phyloP scores from a whole-genome alignment of 2,113 vertebrate genomes.

The Accipiter virgatus region DNA sequence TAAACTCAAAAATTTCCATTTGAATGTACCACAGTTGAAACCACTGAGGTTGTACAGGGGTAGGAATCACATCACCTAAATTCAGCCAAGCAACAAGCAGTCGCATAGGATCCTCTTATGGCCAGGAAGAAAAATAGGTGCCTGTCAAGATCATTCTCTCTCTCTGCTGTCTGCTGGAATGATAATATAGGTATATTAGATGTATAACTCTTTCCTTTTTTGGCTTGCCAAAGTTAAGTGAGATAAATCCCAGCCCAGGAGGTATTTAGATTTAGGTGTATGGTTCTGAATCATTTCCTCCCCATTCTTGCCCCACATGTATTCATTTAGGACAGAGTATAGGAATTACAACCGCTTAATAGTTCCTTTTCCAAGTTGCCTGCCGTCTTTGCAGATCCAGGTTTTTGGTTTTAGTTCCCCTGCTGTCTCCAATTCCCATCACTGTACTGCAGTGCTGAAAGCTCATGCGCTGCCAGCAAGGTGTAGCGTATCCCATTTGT shows the following conservation, averaged over 20 bases:
- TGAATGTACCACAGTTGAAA: neutral
- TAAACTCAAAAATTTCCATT: neutral
- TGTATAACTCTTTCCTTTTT: neutral
- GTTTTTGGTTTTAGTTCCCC: neutral
- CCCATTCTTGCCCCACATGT: accelerated
- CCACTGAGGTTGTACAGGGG: neutral
- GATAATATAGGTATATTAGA: neutral
- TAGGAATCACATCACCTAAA: neutral
- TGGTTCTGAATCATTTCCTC: neutral
- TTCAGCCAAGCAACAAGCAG: neutral
- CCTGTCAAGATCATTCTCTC: neutral
- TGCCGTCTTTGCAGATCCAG: neutral
- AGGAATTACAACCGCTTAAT: neutral
- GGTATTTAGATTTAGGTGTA: neutral
- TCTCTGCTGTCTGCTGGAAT: neutral
- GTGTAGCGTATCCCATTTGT: neutral
- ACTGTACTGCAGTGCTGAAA: neutral
- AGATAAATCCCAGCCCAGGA: neutral
- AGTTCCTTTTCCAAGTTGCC: neutral
- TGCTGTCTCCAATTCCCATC: neutral
- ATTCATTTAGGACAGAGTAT: neutral
- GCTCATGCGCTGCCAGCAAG: accelerated
- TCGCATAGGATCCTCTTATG: neutral
- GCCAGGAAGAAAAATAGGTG: neutral
- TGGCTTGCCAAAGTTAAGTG: neutral